Conservation (phyloP, 2,888 invertebrate species). For the Gymnosoma rotundatum region DNA sequence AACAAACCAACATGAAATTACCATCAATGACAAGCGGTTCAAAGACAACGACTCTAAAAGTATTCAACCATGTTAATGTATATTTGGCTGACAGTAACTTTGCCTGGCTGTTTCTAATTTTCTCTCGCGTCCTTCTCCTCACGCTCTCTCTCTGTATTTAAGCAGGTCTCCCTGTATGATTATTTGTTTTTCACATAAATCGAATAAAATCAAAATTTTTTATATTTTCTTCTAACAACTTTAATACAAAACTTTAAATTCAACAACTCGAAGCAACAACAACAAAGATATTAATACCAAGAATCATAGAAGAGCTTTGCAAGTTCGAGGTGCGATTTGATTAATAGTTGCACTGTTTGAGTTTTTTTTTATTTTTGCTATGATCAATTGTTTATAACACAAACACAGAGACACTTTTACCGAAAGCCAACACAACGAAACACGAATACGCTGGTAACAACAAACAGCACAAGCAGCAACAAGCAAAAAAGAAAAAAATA, state of each 20-base stretch:
- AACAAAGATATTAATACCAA: constrained; percentile 2
- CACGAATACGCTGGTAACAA: constrained; percentile 26
- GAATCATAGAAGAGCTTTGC: constrained; percentile 60
- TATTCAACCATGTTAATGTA: constrained; percentile 50
- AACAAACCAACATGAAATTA: constrained; percentile 48
- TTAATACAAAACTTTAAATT: constrained; percentile 45
- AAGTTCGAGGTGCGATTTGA: constrained; percentile 71
- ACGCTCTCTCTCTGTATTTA: background rate
- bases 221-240: constrained; percentile 35
- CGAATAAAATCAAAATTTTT: constrained; percentile 17
- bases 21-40: constrained; percentile 70
- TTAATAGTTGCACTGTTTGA: constrained; percentile 60
- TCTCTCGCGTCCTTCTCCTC: constrained; percentile 16
- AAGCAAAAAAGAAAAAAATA: background rate
- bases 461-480: constrained; percentile 2
- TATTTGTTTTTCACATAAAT: constrained; percentile 36
- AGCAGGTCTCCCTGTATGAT: background rate
- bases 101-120: constrained; percentile 19
- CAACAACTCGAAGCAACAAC: constrained; percentile 6
- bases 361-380: constrained; percentile 27
- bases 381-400: constrained; percentile 17
- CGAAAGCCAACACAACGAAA: background rate
- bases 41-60: constrained; percentile 68
- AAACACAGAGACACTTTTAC: background rate
- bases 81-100: constrained; percentile 45